Percentiles rank a stretch among this genome's conserved stretches.
Conservation (phyloP, 1,140 invertebrate genomes). For the Grapholita molesta region DNA sequence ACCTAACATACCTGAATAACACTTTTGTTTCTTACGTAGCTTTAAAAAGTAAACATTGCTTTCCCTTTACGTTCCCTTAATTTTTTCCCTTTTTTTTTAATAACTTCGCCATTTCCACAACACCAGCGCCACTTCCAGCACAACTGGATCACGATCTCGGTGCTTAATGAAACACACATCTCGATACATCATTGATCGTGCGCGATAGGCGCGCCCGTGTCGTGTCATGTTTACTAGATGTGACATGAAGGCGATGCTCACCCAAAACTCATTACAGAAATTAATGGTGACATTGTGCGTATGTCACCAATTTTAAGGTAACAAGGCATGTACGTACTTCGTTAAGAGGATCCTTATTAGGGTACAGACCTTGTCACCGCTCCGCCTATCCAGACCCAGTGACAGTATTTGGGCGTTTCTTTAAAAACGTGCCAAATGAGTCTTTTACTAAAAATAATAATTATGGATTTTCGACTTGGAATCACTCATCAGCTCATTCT, state of each 20-base stretch:
- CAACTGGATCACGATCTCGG: conserved; percentile 16
- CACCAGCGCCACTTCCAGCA: conserved; percentile 24
- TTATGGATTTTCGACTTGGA: too few species aligned
- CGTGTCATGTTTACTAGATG: conserved; percentile 59
- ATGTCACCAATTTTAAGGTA: not conserved
- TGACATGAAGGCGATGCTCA: conserved; percentile 48
- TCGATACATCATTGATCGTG: conserved; percentile 61
- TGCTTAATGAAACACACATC: conserved; percentile 46
- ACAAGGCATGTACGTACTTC: not conserved
- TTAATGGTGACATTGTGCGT: conserved; percentile 46
- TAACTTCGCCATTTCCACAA: too few species aligned
- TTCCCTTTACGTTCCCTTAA: too few species aligned
- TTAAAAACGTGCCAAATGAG: too few species aligned
- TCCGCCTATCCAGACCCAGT: too few species aligned
- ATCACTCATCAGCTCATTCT: too few species aligned
- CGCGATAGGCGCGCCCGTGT: conserved; percentile 44
- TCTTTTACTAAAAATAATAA: too few species aligned
- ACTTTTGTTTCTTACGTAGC: too few species aligned
- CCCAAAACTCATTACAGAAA: conserved; percentile 48
- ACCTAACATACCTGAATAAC: too few species aligned
- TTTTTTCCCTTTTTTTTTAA: too few species aligned
- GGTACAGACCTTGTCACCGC: too few species aligned
- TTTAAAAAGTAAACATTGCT: too few species aligned
- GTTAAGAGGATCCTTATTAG: not conserved
- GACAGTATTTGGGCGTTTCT: not conserved